These are phyloP conservation scores for Ahaetulla prasina DNA, from an alignment of 2,113 vertebrate genomes.

Conservation along the genomic window DNA sequence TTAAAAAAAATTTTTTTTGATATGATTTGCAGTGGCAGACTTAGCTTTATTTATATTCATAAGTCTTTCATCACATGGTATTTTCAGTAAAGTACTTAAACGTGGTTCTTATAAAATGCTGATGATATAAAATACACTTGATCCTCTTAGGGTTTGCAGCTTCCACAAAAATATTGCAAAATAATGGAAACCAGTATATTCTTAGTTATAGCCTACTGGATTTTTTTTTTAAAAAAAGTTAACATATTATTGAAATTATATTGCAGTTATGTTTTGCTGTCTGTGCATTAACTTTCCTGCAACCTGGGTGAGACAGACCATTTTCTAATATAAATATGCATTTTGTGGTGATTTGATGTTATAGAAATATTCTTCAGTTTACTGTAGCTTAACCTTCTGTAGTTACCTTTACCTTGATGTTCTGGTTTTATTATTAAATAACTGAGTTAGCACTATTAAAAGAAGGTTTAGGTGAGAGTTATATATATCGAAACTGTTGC, in stretches of 20 bases:
- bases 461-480: conserved; percentile 44
- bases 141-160: conserved; percentile 79
- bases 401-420: conserved; percentile 48
- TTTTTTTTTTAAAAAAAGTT: conserved; percentile 54
- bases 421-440: conserved; percentile 59
- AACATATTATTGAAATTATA: conserved; percentile 64
- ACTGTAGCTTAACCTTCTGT: conserved; percentile 53
- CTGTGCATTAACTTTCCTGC: conserved; percentile 62
- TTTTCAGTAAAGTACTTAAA: conserved; percentile 81
- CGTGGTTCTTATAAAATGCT: conserved; percentile 79
- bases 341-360: conserved; percentile 50
- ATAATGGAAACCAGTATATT: conserved; percentile 73
- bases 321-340: conserved; percentile 55
- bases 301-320: conserved; percentile 48
- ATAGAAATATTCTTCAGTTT: conserved; percentile 38
- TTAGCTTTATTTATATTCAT: conserved; percentile 85
- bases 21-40: conserved; percentile 77
- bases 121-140: conserved; percentile 80
- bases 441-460: conserved; percentile 50
- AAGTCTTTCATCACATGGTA: conserved; percentile 79
- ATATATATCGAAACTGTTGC: conserved; percentile 5
- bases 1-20: conserved; percentile 64
- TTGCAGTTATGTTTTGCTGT: conserved; percentile 63
- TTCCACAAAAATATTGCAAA: conserved; percentile 76
- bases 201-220: conserved; percentile 68